Evolutionary conservation across 1,140 invertebrate genomes (phyloP), one percentile per base, ranked within the genome.

Genomic region (Drosophila parabipectinata): DNA sequence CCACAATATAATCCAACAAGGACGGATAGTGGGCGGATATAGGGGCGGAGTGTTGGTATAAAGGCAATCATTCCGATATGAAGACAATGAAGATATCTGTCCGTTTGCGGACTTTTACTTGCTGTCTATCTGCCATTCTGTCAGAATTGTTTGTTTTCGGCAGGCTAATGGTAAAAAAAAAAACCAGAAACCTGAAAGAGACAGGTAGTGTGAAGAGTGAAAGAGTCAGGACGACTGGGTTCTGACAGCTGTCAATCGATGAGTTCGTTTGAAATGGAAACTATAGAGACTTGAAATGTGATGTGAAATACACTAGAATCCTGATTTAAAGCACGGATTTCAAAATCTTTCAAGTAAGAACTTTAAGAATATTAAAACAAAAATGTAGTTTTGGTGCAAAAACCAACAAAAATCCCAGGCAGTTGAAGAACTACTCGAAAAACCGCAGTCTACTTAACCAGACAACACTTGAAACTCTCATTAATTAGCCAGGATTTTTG

Each of bases 401-500:
- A 28, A 28, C 6, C 26, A 1, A 28, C 26, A n/a, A 24, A 41
- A 18, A 28, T 14, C 32, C 10, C 7, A 0, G 14, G n/a, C n/a
- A 37, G 10, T 7, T 28, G 34, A 37, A 37, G 14, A 44, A 44
- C 30, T 47, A 10, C 18, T 18, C 8, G 0, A 47, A 50, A 47
- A 68, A 41, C 24, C 15, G 15, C 66, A 39, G 32, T 39, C 51
- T 48, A 48, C 63, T 69, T 62, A 28, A 32, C 37, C 15, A 54
- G 59, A 12, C 26, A 44, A 39, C 34, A 32, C 37, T 30, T 50
- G n/a, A 69, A 69, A 69, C 32, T 57, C 63, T 32, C 67, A 71
- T 71, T 71, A 71, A 71, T 71, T 71, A 71, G 67, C 52, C 32
- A 12, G 44, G 6, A 56, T 71, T 71, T 18, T 55, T 32, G 30